Evolutionary conservation across 1,140 invertebrate species (phyloP).

Genomic region (Sipha flava): DNA sequence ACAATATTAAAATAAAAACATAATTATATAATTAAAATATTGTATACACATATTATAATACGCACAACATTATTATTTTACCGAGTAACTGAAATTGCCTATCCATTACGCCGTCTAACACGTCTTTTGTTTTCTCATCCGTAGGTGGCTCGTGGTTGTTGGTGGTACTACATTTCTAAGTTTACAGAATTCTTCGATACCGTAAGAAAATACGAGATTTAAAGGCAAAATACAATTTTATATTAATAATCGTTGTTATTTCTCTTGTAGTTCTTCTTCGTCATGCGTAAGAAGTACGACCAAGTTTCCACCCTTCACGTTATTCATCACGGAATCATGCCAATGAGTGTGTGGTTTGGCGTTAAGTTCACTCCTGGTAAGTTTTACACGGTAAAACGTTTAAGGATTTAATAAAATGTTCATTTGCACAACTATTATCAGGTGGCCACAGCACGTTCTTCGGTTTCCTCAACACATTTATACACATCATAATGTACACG

Average conservation of each 20-base stretch:
- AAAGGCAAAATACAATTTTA: background rate
- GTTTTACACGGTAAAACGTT: background rate
- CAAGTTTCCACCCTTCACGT: slow-evolving; percentile 90
- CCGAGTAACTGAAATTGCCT: background rate
- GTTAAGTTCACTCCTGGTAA: slow-evolving; percentile 84
- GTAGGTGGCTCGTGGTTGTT: slow-evolving; percentile 84
- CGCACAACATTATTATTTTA: too few relatives aligned
- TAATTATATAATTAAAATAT: too few relatives aligned
- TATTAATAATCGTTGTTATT: background rate
- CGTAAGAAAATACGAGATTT: slow-evolving; percentile 52
- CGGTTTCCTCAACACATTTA: slow-evolving; percentile 50
- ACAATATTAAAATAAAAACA: too few relatives aligned
- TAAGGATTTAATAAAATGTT: background rate
- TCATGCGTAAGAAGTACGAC: slow-evolving; percentile 84
- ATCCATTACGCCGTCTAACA: background rate
- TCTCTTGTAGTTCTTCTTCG: slow-evolving; percentile 63
- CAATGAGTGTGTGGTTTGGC: slow-evolving; percentile 92
- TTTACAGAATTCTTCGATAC: slow-evolving; percentile 94
- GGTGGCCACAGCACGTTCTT: slow-evolving; percentile 73
- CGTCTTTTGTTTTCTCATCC: slow-evolving; percentile 38
- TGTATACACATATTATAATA: too few relatives aligned
- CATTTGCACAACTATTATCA: slow-evolving; percentile 37
- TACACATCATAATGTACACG: slow-evolving; percentile 49
- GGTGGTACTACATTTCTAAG: slow-evolving; percentile 97
- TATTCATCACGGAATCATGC: slow-evolving; percentile 94